phyloP scores from a whole-genome alignment of 2,113 vertebrate species.

The Ancistrus triradiatus region DNA sequence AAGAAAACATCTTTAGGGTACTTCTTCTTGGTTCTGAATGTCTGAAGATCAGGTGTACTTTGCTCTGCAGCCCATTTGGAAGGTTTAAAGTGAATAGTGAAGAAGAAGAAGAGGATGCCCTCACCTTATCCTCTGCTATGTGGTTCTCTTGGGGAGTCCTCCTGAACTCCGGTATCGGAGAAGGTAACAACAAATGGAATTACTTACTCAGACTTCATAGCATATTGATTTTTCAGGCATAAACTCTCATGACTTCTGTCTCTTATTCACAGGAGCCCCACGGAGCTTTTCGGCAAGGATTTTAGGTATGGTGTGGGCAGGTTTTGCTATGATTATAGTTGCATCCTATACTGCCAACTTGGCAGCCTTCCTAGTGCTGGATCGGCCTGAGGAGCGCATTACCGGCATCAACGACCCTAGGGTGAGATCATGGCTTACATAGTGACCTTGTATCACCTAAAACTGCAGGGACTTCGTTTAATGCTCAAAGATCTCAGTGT shows the following conservation, averaged over 20 bases:
- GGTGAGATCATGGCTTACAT: conserved; percentile 61
- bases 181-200: conserved; percentile 68
- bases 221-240: conserved; percentile 21
- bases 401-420: conserved; percentile 94
- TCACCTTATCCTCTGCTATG: conserved; percentile 94
- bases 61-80: conserved; percentile 80
- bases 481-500: no score
- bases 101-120: conserved; percentile 92
- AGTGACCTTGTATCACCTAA: no score
- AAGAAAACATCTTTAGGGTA: background rate
- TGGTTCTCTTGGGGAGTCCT: conserved; percentile 98
- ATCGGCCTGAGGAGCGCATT: conserved; percentile 93
- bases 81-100: conserved; percentile 97
- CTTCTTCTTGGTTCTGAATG: background rate
- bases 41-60: conserved; percentile 7
- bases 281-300: conserved; percentile 93
- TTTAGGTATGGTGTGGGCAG: conserved; percentile 96
- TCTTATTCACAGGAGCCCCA: conserved; percentile 75
- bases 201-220: conserved; percentile 10
- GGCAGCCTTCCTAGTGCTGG: conserved; percentile 96
- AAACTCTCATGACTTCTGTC: conserved; percentile 10
- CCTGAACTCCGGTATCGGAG: conserved; percentile 92
- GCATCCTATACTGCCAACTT: conserved; percentile 96
- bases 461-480: no score
- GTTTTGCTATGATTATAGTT: conserved; percentile 97